phyloP scores from a whole-genome alignment of 1,140 invertebrate species.

The Solenopsis fugax region DNA sequence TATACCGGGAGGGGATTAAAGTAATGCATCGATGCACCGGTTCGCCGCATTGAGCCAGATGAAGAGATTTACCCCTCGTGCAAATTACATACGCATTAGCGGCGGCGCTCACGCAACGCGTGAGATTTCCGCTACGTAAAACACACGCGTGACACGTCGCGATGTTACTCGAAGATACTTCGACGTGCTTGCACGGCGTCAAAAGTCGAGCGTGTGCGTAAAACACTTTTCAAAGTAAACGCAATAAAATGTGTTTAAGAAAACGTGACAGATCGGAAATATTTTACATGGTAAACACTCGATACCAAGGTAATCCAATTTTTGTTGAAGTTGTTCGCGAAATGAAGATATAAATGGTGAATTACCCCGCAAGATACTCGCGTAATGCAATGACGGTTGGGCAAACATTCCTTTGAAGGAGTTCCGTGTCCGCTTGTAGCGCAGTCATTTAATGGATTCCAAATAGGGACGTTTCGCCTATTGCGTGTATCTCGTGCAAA shows the following conservation, averaged over 20 bases:
- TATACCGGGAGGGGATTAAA: constrained; percentile 74
- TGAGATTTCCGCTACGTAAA: background rate
- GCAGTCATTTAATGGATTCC: constrained; percentile 59
- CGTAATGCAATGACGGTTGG: constrained; percentile 43
- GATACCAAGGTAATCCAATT: constrained; percentile 7
- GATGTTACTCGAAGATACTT: background rate
- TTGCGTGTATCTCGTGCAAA: constrained; percentile 50
- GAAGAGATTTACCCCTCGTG: constrained; percentile 72
- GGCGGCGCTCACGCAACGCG: constrained; percentile 40
- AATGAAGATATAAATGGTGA: background rate
- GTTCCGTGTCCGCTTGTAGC: constrained; percentile 41
- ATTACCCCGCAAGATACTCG: constrained; percentile 40
- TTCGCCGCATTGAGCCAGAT: constrained; percentile 69
- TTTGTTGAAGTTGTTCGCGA: background rate
- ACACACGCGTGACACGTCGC: background rate
- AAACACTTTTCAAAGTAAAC: background rate
- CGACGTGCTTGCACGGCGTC: background rate
- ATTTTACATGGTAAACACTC: background rate
- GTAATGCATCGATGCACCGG: constrained; percentile 74
- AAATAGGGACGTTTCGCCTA: constrained; percentile 56
- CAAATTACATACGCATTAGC: constrained; percentile 74
- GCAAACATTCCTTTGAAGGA: constrained; percentile 59
- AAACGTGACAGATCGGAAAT: background rate
- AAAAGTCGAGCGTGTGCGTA: background rate
- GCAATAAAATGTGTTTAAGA: background rate